Evolutionary conservation across 2,113 vertebrate genomes (phyloP), one percentile per base, ranked within the genome.

Genomic region (Dromas ardeola): DNA sequence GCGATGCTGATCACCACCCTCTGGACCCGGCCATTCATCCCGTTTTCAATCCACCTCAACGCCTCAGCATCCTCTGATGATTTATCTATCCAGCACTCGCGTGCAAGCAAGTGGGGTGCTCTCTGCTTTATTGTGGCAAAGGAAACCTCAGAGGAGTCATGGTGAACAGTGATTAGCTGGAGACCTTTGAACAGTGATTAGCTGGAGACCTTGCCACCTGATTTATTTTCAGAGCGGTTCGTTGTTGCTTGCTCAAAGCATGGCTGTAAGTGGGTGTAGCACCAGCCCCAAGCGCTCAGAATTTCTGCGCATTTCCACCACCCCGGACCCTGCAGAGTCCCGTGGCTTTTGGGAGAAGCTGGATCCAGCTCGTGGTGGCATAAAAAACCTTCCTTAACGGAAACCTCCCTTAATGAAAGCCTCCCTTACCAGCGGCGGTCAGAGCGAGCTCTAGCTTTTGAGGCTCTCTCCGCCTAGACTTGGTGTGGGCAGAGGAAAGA

Each of bases 81-180:
- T 84, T 58, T 81, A 66, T 49, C 53, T 86, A 81, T 59, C 40
- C 23, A 72, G 22, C 23, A 14, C 10, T 56, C 14, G 15, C 5
- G 4, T 47, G 74, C 56, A n/a, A 59, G 47, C 36, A 42, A 63
- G 38, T 5, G 30, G 36, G 49, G 79, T 82, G 58, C 66, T 85
- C n/a, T 73, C 63, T 76, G 63, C 87, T 95, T 94, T 95, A 83
- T 77, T 89, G 89, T 83, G 90, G 90, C 81, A 86, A 86, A 94
- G 79, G 50, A 95, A 93, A 94, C 92, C 84, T 94, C 92, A 86
- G 49, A 89, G 62, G 27, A 88, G 29, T n/a, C 74, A 38, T 0
- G 0, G 36, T 11, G 18, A 95, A 20, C 56, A 47, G 58, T 42
- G 32, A 94, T 47, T 16, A 86, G 58, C 16, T 69, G 71, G n/a